These are phyloP conservation scores for Nannoperca australis DNA, from an alignment of 2,797 vertebrate species.

Conservation along the genomic window DNA sequence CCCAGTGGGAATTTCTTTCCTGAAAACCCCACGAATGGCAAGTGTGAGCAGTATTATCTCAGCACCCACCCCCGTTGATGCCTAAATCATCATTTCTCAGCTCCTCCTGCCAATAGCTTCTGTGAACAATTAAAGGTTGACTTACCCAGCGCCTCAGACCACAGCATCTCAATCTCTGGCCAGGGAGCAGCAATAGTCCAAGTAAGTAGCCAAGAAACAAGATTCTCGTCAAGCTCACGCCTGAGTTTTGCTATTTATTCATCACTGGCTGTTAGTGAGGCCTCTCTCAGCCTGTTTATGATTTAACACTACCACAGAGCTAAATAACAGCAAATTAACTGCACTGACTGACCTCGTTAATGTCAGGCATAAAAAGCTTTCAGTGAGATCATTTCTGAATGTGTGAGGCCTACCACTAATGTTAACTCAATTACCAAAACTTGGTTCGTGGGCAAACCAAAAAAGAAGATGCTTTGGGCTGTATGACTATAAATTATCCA, in stretches of 20 bases:
- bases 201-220: conserved; percentile 60
- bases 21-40: conserved; percentile 56
- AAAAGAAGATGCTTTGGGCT: conserved; percentile 25
- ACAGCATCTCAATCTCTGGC: conserved; percentile 74
- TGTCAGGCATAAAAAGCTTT: conserved; percentile 52
- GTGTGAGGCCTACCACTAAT: conserved; percentile 25
- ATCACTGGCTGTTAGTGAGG: conserved; percentile 35
- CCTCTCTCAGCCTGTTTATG: conserved; percentile 53
- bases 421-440: conserved; percentile 54
- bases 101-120: conserved; percentile 79
- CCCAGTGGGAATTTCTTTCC: conserved; percentile 70
- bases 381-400: conserved; percentile 42
- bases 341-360: conserved; percentile 61
- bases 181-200: conserved; percentile 50
- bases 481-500: conserved; percentile 18
- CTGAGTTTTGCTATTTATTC: conserved; percentile 46
- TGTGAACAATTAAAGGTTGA: conserved; percentile 86
- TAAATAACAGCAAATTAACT: conserved; percentile 63
- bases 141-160: conserved; percentile 82
- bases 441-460: conserved; percentile 2
- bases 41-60: conserved; percentile 60
- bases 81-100: conserved; percentile 71
- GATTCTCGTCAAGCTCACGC: conserved; percentile 47
- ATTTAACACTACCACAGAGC: conserved; percentile 60
- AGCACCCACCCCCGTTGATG: conserved; percentile 61